These are phyloP conservation scores for Smithornis capensis DNA, from an alignment of 2,113 vertebrate genomes.

Conservation along the genomic window DNA sequence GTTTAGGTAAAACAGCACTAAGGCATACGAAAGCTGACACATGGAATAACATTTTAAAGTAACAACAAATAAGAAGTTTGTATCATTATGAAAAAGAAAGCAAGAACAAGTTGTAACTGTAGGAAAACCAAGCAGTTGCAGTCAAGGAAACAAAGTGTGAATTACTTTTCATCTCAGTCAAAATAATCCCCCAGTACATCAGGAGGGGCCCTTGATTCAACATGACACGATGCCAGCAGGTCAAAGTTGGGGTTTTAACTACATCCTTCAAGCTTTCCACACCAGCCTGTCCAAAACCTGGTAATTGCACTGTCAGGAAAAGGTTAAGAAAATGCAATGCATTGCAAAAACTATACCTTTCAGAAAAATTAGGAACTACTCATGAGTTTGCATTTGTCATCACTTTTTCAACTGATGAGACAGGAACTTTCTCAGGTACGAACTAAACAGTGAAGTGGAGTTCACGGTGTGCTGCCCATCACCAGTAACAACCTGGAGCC, in stretches of 20 bases:
- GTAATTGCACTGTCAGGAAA: neutral
- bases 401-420: neutral
- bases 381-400: neutral
- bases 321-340: neutral
- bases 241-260: neutral
- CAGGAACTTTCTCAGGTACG: neutral
- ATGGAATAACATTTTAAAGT: neutral
- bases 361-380: neutral
- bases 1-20: neutral
- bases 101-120: neutral
- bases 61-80: neutral
- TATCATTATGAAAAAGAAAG: neutral
- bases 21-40: neutral
- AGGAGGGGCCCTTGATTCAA: neutral
- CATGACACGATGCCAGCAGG: neutral
- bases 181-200: neutral
- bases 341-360: neutral
- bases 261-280: neutral
- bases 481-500: constrained; percentile 14
- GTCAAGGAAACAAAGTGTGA: neutral
- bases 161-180: neutral
- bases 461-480: neutral
- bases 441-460: neutral
- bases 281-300: neutral
- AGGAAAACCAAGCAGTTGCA: neutral